Evolutionary conservation across 2,113 vertebrate species (phyloP).

Genomic region (Pithys albifrons): DNA sequence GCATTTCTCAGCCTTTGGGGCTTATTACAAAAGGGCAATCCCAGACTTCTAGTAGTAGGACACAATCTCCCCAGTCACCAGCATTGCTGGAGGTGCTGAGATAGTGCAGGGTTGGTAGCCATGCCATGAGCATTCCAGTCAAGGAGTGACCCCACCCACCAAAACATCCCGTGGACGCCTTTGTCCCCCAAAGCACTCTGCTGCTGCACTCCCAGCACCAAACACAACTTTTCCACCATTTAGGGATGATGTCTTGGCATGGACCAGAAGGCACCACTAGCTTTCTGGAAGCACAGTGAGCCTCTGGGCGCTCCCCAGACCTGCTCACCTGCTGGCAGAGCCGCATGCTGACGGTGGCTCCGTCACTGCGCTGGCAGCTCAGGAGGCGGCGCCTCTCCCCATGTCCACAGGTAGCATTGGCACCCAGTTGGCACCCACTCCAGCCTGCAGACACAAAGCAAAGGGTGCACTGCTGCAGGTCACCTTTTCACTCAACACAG

Average conservation of each 20-base stretch:
- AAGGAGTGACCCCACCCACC: background rate
- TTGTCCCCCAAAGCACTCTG: background rate
- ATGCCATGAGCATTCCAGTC: rapidly evolving
- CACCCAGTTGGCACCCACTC: slow-evolving; percentile 91
- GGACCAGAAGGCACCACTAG: background rate
- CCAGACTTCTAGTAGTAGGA: background rate
- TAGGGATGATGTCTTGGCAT: rapidly evolving
- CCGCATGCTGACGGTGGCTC: slow-evolving; percentile 73
- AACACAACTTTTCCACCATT: background rate
- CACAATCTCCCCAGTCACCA: background rate
- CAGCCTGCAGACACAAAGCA: slow-evolving; percentile 80
- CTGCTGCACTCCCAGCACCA: rapidly evolving
- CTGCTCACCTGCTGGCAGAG: slow-evolving; percentile 81
- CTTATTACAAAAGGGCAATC: background rate
- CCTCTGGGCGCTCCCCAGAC: rapidly evolving
- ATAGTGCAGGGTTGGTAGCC: background rate
- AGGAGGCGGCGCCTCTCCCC: slow-evolving; percentile 82
- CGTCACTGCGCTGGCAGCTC: slow-evolving; percentile 89
- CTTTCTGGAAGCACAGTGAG: too few relatives aligned
- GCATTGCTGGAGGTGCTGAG: background rate
- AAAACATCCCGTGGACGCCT: rapidly evolving
- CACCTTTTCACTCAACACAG: background rate
- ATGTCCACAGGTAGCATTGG: slow-evolving; percentile 85
- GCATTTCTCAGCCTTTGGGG: background rate
- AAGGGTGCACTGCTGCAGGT: background rate